These are phyloP conservation scores for Dusona sp. DNA, from an alignment of 2,888 invertebrate species.

Conservation along the genomic window DNA sequence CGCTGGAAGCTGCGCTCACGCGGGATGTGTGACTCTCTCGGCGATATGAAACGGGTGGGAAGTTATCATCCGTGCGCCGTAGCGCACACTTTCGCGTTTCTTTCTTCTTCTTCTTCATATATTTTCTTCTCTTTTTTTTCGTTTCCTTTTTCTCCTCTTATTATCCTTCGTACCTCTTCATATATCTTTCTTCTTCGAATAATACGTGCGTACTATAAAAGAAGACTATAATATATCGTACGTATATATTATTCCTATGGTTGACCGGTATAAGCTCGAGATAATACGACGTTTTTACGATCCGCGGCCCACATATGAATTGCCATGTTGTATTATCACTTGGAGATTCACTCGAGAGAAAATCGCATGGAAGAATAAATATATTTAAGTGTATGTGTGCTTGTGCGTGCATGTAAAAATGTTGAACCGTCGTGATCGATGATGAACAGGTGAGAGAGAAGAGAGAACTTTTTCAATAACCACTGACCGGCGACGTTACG, in stretches of 20 bases:
- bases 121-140: neutral
- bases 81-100: slow-evolving; percentile 59
- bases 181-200: slow-evolving; percentile 14
- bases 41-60: slow-evolving; percentile 29
- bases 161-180: slow-evolving; percentile 1
- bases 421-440: slow-evolving; percentile 6
- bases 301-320: slow-evolving; percentile 61
- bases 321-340: slow-evolving; percentile 31
- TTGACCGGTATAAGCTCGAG: slow-evolving; percentile 22
- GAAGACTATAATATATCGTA: slow-evolving; percentile 32
- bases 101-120: neutral
- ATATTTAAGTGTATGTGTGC: neutral
- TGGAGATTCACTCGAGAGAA: slow-evolving; percentile 20
- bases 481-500: neutral
- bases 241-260: slow-evolving; percentile 2
- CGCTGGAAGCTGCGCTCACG: slow-evolving; percentile 49
- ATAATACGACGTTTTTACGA: slow-evolving; percentile 64
- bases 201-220: slow-evolving; percentile 36
- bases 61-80: slow-evolving; percentile 21
- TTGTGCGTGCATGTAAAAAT: neutral
- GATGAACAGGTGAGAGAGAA: neutral
- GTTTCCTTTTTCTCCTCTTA: neutral
- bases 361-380: slow-evolving; percentile 19
- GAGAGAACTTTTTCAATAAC: neutral
- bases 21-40: slow-evolving; percentile 51